Conservation (phyloP, 2,888 invertebrate genomes). For the Steinernema carpocapsae region DNA sequence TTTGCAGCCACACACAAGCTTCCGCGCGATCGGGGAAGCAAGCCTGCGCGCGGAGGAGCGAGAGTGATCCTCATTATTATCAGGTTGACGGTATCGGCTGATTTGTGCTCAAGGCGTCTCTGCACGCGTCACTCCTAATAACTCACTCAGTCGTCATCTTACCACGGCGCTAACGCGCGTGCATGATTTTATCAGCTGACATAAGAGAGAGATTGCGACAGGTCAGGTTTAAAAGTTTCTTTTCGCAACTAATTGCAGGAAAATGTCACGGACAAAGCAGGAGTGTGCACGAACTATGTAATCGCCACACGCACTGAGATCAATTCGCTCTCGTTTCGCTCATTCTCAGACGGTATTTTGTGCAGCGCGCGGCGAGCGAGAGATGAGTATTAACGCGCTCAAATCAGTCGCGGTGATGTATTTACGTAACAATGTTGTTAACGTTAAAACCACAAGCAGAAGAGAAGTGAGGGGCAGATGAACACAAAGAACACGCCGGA, state of each 20-base stretch:
- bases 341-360: background rate
- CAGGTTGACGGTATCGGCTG: background rate
- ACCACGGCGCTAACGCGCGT: background rate
- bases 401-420: background rate
- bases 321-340: conserved; percentile 20
- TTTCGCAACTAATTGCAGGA: conserved; percentile 18
- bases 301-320: conserved; percentile 32
- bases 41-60: background rate
- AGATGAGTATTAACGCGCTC: conserved; percentile 10
- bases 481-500: conserved; percentile 17
- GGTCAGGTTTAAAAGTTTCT: background rate
- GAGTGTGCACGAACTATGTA: background rate
- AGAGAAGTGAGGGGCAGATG: background rate
- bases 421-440: conserved; percentile 32
- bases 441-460: conserved; percentile 28
- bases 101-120: background rate
- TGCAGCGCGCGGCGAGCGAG: no score
- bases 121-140: background rate
- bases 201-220: no score
- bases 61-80: conserved; percentile 1
- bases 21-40: background rate
- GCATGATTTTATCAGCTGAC: conserved; percentile 4
- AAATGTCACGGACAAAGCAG: background rate
- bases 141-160: background rate
- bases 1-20: background rate